A percentile compares a stretch with the other conserved stretches of the same genome.
These are phyloP conservation scores for Astur gentilis DNA, from an alignment of 2,113 vertebrate species.

Conservation along the genomic window DNA sequence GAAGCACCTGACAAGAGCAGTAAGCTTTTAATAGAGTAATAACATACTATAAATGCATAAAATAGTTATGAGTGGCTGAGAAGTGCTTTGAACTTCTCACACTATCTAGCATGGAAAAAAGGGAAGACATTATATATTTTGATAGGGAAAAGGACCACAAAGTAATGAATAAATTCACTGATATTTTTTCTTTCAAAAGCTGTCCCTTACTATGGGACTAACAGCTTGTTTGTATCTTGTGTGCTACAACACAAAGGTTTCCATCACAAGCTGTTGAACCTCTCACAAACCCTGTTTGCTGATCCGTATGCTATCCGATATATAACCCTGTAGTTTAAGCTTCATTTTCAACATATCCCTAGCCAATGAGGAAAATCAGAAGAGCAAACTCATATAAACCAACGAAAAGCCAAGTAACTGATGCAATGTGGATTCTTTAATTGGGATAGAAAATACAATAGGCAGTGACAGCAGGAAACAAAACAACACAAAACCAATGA, in stretches of 20 bases:
- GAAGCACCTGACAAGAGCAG: background rate
- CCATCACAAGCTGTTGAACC: fast-evolving
- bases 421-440: background rate
- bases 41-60: background rate
- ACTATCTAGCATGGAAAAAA: fast-evolving
- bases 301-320: fast-evolving
- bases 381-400: background rate
- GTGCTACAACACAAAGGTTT: too few relatives aligned
- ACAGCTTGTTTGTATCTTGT: fast-evolving
- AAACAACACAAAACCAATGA: background rate
- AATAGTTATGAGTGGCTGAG: fast-evolving
- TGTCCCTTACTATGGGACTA: fast-evolving
- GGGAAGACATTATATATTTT: background rate
- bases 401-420: background rate
- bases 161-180: background rate
- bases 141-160: background rate
- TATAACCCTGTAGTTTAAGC: background rate
- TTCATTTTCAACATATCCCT: background rate
- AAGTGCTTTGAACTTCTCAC: background rate
- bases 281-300: fast-evolving
- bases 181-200: background rate
- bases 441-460: background rate
- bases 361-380: background rate
- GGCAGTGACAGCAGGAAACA: background rate
- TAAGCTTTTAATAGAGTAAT: background rate